phyloP scores from a whole-genome alignment of 2,797 vertebrate species.

The Danio jaintianensis region DNA sequence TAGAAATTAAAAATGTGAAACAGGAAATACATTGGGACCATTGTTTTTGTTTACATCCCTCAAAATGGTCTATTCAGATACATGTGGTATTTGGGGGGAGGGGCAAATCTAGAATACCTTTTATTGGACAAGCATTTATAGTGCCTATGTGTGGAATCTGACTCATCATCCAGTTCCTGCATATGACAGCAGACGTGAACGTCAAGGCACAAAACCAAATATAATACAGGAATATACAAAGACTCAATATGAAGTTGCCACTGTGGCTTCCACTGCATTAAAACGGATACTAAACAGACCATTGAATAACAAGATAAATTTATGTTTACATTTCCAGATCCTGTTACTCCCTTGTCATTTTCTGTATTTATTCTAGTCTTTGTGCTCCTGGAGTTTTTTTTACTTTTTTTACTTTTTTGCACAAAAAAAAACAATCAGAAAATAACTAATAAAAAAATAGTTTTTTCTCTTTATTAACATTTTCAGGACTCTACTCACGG shows the following conservation, averaged over 20 bases:
- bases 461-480: neutral
- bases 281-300: neutral
- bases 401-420: too few relatives aligned
- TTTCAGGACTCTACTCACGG: constrained; percentile 78
- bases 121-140: constrained; percentile 1
- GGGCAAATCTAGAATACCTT: neutral
- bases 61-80: too few relatives aligned
- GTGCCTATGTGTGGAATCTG: neutral
- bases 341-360: neutral
- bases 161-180: neutral
- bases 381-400: neutral
- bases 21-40: too few relatives aligned
- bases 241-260: neutral
- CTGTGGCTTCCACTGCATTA: neutral
- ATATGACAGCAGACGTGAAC: neutral
- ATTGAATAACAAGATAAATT: neutral
- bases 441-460: neutral
- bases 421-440: too few relatives aligned
- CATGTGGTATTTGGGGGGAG: neutral
- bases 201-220: neutral
- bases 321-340: neutral
- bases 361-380: neutral
- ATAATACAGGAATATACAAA: neutral
- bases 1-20: too few relatives aligned
- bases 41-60: too few relatives aligned